Evolutionary conservation across 2,888 invertebrate species (phyloP), one percentile per base, ranked within the genome.

Genomic region (Baronia brevicornis): DNA sequence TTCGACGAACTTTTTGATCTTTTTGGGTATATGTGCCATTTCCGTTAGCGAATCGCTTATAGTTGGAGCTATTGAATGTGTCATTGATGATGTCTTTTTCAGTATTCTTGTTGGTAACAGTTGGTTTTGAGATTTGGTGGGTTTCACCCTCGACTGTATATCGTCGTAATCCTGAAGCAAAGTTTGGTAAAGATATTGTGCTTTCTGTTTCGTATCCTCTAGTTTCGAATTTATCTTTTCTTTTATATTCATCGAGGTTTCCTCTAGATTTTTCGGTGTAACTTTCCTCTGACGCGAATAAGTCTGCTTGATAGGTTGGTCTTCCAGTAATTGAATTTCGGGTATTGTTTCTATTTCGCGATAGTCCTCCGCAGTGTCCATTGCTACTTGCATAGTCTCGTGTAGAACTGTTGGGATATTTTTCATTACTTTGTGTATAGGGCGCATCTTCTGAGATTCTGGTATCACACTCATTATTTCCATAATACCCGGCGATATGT

Each of bases 391-490:
- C 42, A 80, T 58, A 9, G 79, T 72, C 33, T 82, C 82, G 73
- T 82, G 80, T 18, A 84, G 44, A 8, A 72, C 65, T 36, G 63
- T 52, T 1, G 84, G 84, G 38, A 84, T 66, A 33, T 61, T 74
- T 51, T 57, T 72, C 62, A 82, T 74, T 25, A 71, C 64, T 35
- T 63, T 63, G 42, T 72, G 70, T 29, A 79, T 54, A n/a, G 78
- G 68, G 33, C 38, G 56, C 41, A 54, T 57, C 41, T 54, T 63
- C 36, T 75, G 59, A 33, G 62, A 40, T 33, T 71, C 63, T 15
- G 84, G 84, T 28, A 84, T 54, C 32, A 75, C 63, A 41, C 78
- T 80, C 51, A 79, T 69, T 49, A 84, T 67, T 44, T 84, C 84
- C 55, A 73, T 68, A 28, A 84, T 72, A 19, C 82, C 79, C 10